Evolutionary conservation across 2,797 vertebrate genomes (phyloP), one percentile per base, ranked within the genome.

Genomic region (Somateria mollissima): DNA sequence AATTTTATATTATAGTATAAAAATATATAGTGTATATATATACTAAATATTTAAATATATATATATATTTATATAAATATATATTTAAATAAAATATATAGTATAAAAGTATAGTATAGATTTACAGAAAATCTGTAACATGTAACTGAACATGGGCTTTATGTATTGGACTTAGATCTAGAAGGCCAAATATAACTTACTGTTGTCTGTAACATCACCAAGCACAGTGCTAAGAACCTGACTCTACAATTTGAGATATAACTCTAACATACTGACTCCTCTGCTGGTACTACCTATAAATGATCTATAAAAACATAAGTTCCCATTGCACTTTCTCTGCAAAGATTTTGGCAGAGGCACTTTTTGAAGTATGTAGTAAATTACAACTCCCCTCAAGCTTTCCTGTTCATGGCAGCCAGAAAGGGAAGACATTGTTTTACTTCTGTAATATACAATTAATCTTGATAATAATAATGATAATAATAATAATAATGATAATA

Each of bases 281-380:
- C 13, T 93, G 13, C 32, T 56, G 37, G 12, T 77, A 80, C 17
- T 47, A 80, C 15, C 13, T 72, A 10, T 20, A 66, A 92, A 80
- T 24, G 2, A 43, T 70, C 75, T 12, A 14, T 58, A 65, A 21
- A 5, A 80, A 49, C 27, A 69, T 1, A 47, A 74, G 12, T 64
- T 93, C 0, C 0, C 5, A 4, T 10, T 64, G n/a, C 41, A 47
- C 22, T 47, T 53, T 56, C 11, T 12, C 27, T 45, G 24, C 24
- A 70, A 74, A 4, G 28, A 53, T 51, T 71, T 77, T 90, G 18
- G 21, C 30, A 78, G 57, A 71, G 20, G 11, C 1, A 57, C 11
- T 74, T 89, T 73, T 43, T 89, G 24, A 89, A 54, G 30, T 37
- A 37, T 22, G 8, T 2, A 49, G 14, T n/a, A 90, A 74, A 53